These are phyloP conservation scores for Nymphicus hollandicus DNA, from an alignment of 2,113 vertebrate genomes.

Conservation along the genomic window DNA sequence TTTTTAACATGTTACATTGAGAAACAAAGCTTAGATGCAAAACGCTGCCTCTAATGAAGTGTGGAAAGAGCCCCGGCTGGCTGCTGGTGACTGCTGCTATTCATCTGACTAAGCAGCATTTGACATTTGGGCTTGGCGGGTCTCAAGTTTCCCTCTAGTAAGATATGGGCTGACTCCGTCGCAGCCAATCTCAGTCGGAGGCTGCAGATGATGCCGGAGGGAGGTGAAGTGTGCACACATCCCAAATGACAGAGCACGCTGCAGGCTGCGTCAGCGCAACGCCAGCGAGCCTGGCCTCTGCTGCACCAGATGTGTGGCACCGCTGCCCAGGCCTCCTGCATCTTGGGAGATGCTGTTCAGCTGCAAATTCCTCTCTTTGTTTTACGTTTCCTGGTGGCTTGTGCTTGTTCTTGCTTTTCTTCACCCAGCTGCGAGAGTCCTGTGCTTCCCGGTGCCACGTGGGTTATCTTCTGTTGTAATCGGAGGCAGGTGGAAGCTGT, in stretches of 20 bases:
- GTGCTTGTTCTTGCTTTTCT: neutral
- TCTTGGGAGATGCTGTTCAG: neutral
- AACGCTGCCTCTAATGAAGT: neutral
- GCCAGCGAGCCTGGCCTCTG: neutral
- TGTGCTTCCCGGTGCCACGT: accelerated
- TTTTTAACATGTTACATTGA: neutral
- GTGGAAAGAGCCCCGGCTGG: neutral
- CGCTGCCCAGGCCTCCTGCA: neutral
- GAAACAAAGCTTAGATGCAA: neutral
- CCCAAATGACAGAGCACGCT: neutral
- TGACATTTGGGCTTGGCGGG: conserved; percentile 26
- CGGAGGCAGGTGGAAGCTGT: neutral
- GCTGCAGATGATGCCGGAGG: conserved; percentile 4
- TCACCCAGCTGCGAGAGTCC: accelerated
- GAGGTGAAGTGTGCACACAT: neutral
- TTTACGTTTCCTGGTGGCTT: accelerated
- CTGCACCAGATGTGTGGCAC: neutral
- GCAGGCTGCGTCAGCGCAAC: neutral
- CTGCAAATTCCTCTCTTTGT: neutral
- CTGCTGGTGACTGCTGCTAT: neutral
- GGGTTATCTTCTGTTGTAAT: neutral
- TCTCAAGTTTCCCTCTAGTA: conserved; percentile 56
- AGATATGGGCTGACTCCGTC: conserved; percentile 62
- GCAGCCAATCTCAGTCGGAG: conserved; percentile 55
- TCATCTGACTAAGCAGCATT: neutral